Percentiles rank a stretch among this genome's conserved stretches.
These are phyloP conservation scores for Solen grandis DNA, from an alignment of 1,140 invertebrate species.

Conservation along the genomic window DNA sequence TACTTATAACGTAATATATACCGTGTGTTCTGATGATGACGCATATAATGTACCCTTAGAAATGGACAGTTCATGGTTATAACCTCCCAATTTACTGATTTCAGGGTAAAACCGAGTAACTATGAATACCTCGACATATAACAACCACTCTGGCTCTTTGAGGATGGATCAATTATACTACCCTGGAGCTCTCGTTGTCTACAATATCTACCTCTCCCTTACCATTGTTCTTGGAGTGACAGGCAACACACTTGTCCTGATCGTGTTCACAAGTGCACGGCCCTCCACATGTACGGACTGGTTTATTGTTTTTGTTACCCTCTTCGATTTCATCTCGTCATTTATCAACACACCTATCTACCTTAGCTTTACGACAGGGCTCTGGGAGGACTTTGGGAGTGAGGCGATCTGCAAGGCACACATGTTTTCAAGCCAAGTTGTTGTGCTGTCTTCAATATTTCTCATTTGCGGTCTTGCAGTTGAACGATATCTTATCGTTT, in stretches of 20 bases:
- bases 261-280: slow-evolving; percentile 1
- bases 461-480: slow-evolving; percentile 37
- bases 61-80: no score
- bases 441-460: slow-evolving; percentile 35
- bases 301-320: slow-evolving; percentile 39
- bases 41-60: no score
- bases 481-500: slow-evolving; percentile 41
- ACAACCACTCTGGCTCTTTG: no score
- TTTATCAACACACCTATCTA: slow-evolving; percentile 28
- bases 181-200: no score
- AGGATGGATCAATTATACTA: no score
- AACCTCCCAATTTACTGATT: no score
- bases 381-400: slow-evolving; percentile 16
- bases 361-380: slow-evolving; percentile 19
- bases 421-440: slow-evolving; percentile 39
- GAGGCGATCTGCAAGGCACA: slow-evolving; percentile 5
- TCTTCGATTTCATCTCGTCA: slow-evolving; percentile 26
- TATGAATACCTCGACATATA: no score
- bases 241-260: slow-evolving; percentile 12
- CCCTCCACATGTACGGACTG: slow-evolving; percentile 35
- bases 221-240: slow-evolving; percentile 14
- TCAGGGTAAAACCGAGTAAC: no score
- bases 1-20: no score
- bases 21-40: no score
- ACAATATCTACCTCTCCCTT: slow-evolving; percentile 30